Percentiles rank a stretch among this genome's conserved stretches.
Evolutionary conservation across 2,797 vertebrate species (phyloP).

Genomic region (Melanotaenia trifasciata): DNA sequence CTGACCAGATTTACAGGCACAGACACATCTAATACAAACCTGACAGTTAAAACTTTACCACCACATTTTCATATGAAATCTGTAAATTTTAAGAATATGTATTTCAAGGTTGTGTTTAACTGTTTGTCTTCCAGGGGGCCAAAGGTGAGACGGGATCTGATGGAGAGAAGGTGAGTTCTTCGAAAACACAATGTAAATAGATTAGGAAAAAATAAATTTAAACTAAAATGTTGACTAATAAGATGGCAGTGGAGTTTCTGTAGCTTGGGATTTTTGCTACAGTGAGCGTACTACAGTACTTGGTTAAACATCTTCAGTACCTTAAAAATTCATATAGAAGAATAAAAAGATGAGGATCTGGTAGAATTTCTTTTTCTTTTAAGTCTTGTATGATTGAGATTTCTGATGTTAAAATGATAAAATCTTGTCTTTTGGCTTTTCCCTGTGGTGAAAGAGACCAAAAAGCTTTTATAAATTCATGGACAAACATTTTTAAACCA

Average conservation of each 20-base stretch:
- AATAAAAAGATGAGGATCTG: background rate
- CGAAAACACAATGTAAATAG: background rate
- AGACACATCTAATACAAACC: no score
- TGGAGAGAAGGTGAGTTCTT: conserved; percentile 77
- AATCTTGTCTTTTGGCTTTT: background rate
- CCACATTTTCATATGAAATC: background rate
- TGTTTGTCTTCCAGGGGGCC: conserved; percentile 71
- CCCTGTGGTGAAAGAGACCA: no score
- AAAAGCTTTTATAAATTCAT: background rate
- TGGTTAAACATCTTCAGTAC: background rate
- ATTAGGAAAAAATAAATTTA: background rate
- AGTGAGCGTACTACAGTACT: background rate
- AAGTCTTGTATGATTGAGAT: background rate
- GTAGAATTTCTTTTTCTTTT: background rate
- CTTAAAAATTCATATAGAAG: background rate
- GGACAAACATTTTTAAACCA: background rate
- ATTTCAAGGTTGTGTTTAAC: background rate
- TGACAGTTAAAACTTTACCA: background rate
- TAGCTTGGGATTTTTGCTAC: background rate
- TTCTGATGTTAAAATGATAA: background rate
- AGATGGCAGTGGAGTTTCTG: background rate
- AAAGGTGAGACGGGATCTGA: conserved; percentile 84
- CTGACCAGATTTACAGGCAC: background rate
- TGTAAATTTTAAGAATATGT: background rate
- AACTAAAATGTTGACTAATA: background rate